These are phyloP conservation scores for Elymnias hypermnestra DNA, from an alignment of 1,140 invertebrate genomes.

Conservation along the genomic window DNA sequence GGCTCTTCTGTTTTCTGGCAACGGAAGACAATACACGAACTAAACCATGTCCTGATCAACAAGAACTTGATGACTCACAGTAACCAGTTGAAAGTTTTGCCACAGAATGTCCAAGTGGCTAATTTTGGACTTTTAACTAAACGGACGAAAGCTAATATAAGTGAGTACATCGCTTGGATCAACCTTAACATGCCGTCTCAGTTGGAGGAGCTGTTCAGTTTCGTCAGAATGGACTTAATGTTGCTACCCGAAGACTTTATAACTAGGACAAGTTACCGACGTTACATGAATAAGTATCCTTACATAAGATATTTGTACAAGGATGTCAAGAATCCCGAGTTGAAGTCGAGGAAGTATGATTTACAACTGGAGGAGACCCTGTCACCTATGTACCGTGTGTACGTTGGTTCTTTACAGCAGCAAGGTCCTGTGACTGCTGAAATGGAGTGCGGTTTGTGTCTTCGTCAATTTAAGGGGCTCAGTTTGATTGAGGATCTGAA, in stretches of 20 bases:
- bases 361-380: conserved; percentile 46
- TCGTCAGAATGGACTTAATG: conserved; percentile 30
- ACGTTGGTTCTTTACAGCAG: conserved; percentile 3
- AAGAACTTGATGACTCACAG: conserved; percentile 15
- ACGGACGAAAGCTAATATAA: not conserved
- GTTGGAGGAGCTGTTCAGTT: not conserved
- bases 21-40: conserved; percentile 29
- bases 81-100: conserved; percentile 6
- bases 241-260: conserved; percentile 3
- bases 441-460: conserved; percentile 31
- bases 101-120: conserved; percentile 22
- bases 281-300: conserved; percentile 30
- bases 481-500: conserved; percentile 8
- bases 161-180: not conserved
- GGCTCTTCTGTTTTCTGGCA: conserved; percentile 10
- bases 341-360: conserved; percentile 29
- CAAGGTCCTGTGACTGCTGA: conserved; percentile 16
- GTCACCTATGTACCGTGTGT: conserved; percentile 23
- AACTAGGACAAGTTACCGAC: conserved; percentile 21
- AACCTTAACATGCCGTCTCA: not conserved
- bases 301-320: conserved; percentile 43
- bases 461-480: conserved; percentile 10
- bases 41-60: conserved; percentile 40
- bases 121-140: not conserved
- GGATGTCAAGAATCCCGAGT: conserved; percentile 13